These are phyloP conservation scores for Anableps anableps DNA, from an alignment of 2,797 vertebrate genomes.

Conservation along the genomic window DNA sequence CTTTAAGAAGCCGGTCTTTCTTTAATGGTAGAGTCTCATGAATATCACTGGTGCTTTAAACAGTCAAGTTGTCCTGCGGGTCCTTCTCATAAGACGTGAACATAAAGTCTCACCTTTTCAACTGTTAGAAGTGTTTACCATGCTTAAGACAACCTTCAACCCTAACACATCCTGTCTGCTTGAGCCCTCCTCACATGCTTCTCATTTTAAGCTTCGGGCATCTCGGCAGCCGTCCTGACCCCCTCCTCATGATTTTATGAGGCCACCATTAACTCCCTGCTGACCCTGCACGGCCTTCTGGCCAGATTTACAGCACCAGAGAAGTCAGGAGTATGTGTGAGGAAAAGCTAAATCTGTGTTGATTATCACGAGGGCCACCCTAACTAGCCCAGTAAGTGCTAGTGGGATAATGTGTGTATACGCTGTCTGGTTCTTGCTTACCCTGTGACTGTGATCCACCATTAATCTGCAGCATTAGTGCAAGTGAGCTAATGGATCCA, in stretches of 20 bases:
- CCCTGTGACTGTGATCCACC: conserved; percentile 66
- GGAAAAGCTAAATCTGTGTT: conserved; percentile 45
- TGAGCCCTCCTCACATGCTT: conserved; percentile 74
- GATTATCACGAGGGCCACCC: conserved; percentile 58
- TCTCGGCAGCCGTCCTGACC: conserved; percentile 75
- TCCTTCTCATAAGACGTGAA: conserved; percentile 21
- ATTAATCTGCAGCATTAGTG: conserved; percentile 71
- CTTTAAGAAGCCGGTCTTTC: background rate
- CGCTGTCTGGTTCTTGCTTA: conserved; percentile 50
- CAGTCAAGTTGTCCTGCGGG: conserved; percentile 15
- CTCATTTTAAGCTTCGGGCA: conserved; percentile 79
- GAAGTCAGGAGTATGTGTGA: conserved; percentile 35
- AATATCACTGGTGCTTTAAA: background rate
- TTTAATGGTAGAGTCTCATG: background rate
- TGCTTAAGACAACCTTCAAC: conserved; percentile 44
- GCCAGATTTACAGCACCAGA: conserved; percentile 74
- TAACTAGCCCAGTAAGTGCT: conserved; percentile 49
- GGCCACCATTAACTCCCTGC: conserved; percentile 80
- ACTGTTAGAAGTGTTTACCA: conserved; percentile 35
- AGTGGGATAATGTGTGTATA: conserved; percentile 56
- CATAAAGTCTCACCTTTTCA: conserved; percentile 26
- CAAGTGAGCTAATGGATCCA: conserved; percentile 67
- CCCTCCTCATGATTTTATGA: conserved; percentile 79
- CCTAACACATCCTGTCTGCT: conserved; percentile 45
- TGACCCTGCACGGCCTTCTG: conserved; percentile 63